Base-by-base conservation (phyloP, 2,888 invertebrate genomes). In the Eupeodes latifasciatus region DNA sequence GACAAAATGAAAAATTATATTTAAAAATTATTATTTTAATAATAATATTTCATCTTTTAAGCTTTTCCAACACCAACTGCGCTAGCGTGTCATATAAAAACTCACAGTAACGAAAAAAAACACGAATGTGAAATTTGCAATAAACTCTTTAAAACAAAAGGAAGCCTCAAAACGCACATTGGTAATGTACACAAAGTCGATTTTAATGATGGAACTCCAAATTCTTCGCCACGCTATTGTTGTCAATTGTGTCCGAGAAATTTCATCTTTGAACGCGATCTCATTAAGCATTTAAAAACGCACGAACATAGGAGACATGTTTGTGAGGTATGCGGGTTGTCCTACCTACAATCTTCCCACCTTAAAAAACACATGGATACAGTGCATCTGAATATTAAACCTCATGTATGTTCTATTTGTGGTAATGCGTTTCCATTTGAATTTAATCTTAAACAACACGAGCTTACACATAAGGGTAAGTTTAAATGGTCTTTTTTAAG, bases 11-110 rank as follows among this genome's bases (percentile, higher is more conserved):
- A 27, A 27, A 27, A 27, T 27, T 3, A 27, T 27, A 27, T 27
- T 27, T 27, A 2, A 27, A 27, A 27, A 27, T 27, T 27, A 27
- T 27, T 27, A 27, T 3, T 27, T 27, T 27, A 27, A 27, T 27
- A 27, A 27, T 27, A 27, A 27, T 27, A 27, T 27, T 27, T 27
- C 3, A 27, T 27, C 27, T 64, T 81, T 80, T 0, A 57, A 88
- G 88, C 88, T 4, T 88, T 88, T 14, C 88, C 88, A 49, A 88
- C 88, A 44, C 88, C 88, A 57, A 88, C 88, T 34, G 88, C 84
- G 4, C 66, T 88, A 10, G 77, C 88, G 49, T 88, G 88, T 14
- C 88, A 88, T 61, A n/a, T 85, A 14, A 88, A 88, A 66, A 88
- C 88, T 3, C 88, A 88, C 71, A 88, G 85, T 47, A 81, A 47